Evolutionary conservation across 1,140 invertebrate genomes (phyloP).

Genomic region (Ylistrum balloti): DNA sequence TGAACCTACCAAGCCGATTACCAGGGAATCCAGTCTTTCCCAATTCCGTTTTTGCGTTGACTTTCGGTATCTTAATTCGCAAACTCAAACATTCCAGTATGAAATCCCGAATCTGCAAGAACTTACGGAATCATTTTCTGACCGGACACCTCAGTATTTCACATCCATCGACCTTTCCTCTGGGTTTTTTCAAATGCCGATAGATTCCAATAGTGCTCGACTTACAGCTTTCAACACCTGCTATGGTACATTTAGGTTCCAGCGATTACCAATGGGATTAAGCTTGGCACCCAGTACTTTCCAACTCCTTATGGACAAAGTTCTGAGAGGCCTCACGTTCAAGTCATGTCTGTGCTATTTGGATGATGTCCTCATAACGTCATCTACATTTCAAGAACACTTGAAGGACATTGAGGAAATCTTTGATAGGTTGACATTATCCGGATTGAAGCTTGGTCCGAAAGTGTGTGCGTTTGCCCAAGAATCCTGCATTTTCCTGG

Average conservation of each 20-base stretch:
- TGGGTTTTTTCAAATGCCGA: too few species aligned
- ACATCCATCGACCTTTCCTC: too few species aligned
- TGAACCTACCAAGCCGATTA: too few species aligned
- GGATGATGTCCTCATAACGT: conserved; percentile 45
- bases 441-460: conserved; percentile 52
- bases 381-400: conserved; percentile 51
- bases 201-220: too few species aligned
- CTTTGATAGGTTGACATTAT: conserved; percentile 25
- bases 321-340: conserved; percentile 47
- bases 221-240: too few species aligned
- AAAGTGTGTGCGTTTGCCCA: conserved; percentile 42
- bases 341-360: conserved; percentile 56
- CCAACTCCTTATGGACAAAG: conserved; percentile 58
- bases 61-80: too few species aligned
- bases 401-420: conserved; percentile 41
- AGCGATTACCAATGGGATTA: conserved; percentile 44
- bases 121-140: too few species aligned
- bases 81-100: too few species aligned
- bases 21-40: too few species aligned
- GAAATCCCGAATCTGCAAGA: too few species aligned
- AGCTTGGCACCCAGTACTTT: conserved; percentile 31
- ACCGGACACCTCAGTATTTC: too few species aligned
- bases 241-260: conserved; percentile 59
- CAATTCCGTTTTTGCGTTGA: too few species aligned
- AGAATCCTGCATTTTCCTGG: conserved; percentile 44